Conservation (phyloP, 37 sponge, comb jelly and placozoan species). For the Ephydatia muelleri region DNA sequence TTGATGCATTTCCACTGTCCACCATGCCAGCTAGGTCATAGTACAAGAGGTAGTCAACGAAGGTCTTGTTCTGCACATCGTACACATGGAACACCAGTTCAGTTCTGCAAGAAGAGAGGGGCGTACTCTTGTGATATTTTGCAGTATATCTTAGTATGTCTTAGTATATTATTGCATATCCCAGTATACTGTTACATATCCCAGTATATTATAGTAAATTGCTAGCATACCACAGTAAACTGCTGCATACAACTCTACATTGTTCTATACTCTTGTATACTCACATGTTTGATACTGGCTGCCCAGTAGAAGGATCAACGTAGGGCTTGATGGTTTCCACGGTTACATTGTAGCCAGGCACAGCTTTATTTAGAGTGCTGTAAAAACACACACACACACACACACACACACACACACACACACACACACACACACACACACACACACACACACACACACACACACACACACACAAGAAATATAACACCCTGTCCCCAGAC, state of each 20-base stretch:
- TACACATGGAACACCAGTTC: background rate
- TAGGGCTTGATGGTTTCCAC: background rate
- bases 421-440: background rate
- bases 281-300: background rate
- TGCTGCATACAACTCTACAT: background rate
- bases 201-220: background rate
- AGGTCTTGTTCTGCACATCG: background rate
- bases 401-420: background rate
- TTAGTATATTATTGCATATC: background rate
- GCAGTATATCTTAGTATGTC: background rate
- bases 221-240: background rate
- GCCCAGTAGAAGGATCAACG: background rate
- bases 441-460: background rate
- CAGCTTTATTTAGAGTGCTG: background rate
- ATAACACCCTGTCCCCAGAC: background rate
- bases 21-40: background rate
- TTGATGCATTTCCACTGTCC: background rate
- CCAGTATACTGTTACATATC: background rate
- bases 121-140: background rate
- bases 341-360: background rate
- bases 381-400: background rate
- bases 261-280: background rate
- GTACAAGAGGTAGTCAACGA: background rate
- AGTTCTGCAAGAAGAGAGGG: background rate
- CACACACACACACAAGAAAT: background rate